phyloP scores from a whole-genome alignment of 2,113 vertebrate species.

The Corydoras maculifer region DNA sequence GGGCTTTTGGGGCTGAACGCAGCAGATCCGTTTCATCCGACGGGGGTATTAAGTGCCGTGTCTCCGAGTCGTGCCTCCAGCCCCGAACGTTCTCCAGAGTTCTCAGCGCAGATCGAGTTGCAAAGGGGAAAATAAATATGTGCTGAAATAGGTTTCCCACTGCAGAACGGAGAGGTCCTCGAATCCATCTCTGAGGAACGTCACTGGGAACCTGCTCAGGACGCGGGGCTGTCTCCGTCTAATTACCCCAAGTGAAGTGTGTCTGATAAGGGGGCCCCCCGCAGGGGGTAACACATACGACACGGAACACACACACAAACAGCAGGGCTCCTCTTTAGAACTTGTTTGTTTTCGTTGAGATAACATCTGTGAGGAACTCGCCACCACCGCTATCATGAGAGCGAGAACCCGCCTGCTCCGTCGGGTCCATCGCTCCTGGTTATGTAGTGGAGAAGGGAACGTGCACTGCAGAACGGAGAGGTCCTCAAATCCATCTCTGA shows the following conservation, averaged over 20 bases:
- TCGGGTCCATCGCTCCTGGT: slow-evolving; percentile 13
- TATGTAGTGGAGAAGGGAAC: slow-evolving; percentile 1
- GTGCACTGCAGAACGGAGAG: slow-evolving; percentile 19
- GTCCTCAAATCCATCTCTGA: slow-evolving; percentile 29
- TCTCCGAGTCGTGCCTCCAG: slow-evolving; percentile 31
- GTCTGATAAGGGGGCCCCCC: slow-evolving; percentile 32
- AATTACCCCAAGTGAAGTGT: slow-evolving; percentile 35
- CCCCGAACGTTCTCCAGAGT: slow-evolving; percentile 18
- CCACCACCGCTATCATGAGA: slow-evolving; percentile 38
- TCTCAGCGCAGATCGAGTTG: slow-evolving; percentile 31
- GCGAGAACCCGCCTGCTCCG: slow-evolving; percentile 22
- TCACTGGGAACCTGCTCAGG: slow-evolving; percentile 26
- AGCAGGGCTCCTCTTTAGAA: slow-evolving; percentile 19
- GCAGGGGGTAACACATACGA: neutral
- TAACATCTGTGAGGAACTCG: slow-evolving; percentile 35
- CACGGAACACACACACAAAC: slow-evolving; percentile 16
- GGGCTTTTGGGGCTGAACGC: slow-evolving; percentile 18
- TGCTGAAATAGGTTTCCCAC: slow-evolving; percentile 11
- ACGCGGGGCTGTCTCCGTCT: slow-evolving; percentile 16
- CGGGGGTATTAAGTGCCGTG: slow-evolving; percentile 25
- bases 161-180: slow-evolving; percentile 25
- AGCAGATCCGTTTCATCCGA: slow-evolving; percentile 37
- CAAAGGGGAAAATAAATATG: slow-evolving; percentile 7
- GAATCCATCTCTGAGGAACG: slow-evolving; percentile 29
- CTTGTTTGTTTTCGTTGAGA: slow-evolving; percentile 43